Evolutionary conservation across 2,888 invertebrate genomes (phyloP), one percentile per base, ranked within the genome.

Genomic region (Polydrusus tereticollis): DNA sequence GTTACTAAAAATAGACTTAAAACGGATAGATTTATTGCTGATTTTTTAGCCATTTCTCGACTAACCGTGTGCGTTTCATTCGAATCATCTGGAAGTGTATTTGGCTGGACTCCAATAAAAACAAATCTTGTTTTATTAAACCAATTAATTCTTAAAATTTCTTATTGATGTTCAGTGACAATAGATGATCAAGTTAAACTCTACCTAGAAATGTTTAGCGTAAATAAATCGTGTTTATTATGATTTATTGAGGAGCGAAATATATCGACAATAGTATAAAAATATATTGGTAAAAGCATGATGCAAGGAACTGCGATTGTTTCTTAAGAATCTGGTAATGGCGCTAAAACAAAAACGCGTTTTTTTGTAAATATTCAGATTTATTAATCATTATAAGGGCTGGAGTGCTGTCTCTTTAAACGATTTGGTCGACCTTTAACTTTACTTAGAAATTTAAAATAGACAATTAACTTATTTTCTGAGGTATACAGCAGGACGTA

Each of bases 61-160:
- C n/a, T 5, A 6, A 14, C 41, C 41, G 7, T 12, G 2, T n/a
- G 10, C 36, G n/a, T 16, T 16, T 41, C 41, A 16, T n/a, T 41
- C 14, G 16, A 36, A 36, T 36, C 12, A 36, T 14, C 14, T 4
- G 12, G 14, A 1, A 41, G 41, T 41, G 14, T 59, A 60, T 60
- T 68, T 68, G 68, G 60, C 60, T 16, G 41, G 20, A 33, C 41
- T 50, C 68, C 68, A 68, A 68, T 68, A 60, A 50, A 59, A 50
- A 60, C 26, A 68, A 67, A 68, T 68, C 41, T n/a, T 4, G n/a
- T 26, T 68, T 68, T 50, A 68, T 68, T 60, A 68, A 52, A 60
- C 60, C 68, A 68, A 68, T 68, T 68, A 68, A 36, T 60, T 58
- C 45, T 60, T 52, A 52, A 50, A 59, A 50, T 29, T 23, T 29